phyloP scores from a whole-genome alignment of 1,140 invertebrate genomes.

The Cryptotermes secundus region DNA sequence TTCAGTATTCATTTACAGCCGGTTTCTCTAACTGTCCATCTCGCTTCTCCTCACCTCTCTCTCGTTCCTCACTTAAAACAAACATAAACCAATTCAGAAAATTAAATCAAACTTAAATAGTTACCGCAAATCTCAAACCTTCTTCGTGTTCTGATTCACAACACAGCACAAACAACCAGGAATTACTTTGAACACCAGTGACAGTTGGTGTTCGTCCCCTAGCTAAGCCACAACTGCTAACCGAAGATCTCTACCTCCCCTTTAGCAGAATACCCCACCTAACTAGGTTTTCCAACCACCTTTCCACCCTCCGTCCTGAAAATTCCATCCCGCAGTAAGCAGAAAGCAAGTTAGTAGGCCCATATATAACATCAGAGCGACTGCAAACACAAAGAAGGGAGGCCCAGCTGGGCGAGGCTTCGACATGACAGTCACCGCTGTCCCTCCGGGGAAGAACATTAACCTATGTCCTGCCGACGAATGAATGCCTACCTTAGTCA shows the following conservation, averaged over 20 bases:
- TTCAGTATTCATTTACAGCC: too few species aligned
- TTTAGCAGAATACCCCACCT: background rate
- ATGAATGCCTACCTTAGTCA: background rate
- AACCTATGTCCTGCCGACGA: background rate
- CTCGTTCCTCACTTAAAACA: too few species aligned
- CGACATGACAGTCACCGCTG: background rate
- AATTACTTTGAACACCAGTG: background rate
- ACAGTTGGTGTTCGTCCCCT: background rate
- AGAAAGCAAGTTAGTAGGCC: background rate
- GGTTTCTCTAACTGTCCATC: too few species aligned
- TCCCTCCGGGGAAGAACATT: background rate
- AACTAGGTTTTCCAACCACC: background rate
- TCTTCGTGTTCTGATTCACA: background rate
- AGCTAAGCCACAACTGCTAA: background rate
- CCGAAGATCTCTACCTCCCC: background rate
- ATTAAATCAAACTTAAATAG: background rate
- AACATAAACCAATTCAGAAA: background rate
- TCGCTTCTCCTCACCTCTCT: too few species aligned
- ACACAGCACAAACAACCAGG: background rate
- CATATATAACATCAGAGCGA: background rate
- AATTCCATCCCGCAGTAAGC: background rate
- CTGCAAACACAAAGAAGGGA: background rate
- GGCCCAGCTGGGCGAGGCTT: background rate
- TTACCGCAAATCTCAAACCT: background rate
- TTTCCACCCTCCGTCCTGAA: background rate